These are phyloP conservation scores for Australoheros scitulus DNA, from an alignment of 2,113 vertebrate genomes.

Conservation along the genomic window DNA sequence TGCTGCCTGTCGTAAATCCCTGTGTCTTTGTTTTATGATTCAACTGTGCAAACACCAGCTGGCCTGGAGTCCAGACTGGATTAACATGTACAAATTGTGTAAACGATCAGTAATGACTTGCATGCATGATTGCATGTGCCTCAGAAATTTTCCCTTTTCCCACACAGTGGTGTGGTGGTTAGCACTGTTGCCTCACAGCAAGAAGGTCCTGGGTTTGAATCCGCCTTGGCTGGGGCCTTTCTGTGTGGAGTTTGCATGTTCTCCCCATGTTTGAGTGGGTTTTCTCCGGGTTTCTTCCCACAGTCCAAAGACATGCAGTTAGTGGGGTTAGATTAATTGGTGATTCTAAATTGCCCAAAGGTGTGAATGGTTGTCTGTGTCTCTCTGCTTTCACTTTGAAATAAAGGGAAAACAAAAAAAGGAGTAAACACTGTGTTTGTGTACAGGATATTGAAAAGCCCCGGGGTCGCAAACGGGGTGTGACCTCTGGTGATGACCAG, in stretches of 20 bases:
- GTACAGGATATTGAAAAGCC: slow-evolving; percentile 91
- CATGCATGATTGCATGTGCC: background rate
- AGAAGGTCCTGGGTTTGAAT: no score
- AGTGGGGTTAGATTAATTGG: no score
- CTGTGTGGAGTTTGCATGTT: no score
- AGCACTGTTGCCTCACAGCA: no score
- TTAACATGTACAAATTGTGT: slow-evolving; percentile 9
- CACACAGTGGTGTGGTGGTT: no score
- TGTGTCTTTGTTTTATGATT: slow-evolving; percentile 32
- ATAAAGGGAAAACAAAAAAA: background rate
- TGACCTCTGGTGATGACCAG: slow-evolving; percentile 84
- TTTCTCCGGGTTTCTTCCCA: no score
- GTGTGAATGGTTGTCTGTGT: no score
- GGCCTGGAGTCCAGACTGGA: slow-evolving; percentile 16
- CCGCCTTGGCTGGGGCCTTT: no score
- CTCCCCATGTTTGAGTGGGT: no score
- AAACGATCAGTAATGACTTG: background rate
- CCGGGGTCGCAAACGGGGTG: slow-evolving; percentile 88
- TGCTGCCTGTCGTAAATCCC: slow-evolving; percentile 37
- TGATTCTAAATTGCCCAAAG: no score
- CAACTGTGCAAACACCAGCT: slow-evolving; percentile 50
- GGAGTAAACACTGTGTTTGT: background rate
- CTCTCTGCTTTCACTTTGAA: background rate
- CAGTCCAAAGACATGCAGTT: no score
- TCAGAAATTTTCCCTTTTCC: background rate